phyloP scores from a whole-genome alignment of 2,888 invertebrate genomes.

The Rapana venosa region DNA sequence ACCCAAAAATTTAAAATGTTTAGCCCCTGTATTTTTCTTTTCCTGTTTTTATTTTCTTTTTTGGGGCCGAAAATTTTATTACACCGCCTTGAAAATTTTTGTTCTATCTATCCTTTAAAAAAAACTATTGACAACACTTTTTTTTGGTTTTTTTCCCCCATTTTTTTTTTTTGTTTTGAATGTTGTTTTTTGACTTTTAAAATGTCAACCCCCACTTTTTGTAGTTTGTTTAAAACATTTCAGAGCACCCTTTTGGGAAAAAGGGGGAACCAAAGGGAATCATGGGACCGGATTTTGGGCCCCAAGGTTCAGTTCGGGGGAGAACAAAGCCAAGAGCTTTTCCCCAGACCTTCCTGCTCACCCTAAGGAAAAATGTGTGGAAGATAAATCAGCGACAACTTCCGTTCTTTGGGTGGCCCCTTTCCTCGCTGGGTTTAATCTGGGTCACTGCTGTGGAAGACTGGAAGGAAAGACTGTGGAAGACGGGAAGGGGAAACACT shows the following conservation, averaged over 20 bases:
- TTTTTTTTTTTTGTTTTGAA: no score
- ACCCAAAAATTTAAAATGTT: no score
- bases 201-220: no score
- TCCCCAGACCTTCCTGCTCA: constrained; percentile 88
- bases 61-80: no score
- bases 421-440: not conserved
- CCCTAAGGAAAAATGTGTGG: constrained; percentile 93
- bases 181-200: no score
- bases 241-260: constrained; percentile 86
- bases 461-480: not conserved
- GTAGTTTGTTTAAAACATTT: constrained; percentile 58
- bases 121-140: no score
- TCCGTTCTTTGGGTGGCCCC: constrained; percentile 87
- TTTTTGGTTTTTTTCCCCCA: no score
- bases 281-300: constrained; percentile 89
- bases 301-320: constrained; percentile 87
- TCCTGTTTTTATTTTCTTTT: no score
- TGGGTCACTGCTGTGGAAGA: not conserved
- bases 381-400: constrained; percentile 94
- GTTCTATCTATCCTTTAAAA: no score
- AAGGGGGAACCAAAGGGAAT: constrained; percentile 89
- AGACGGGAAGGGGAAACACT: no score
- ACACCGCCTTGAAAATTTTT: no score
- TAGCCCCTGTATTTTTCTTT: no score
- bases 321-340: constrained; percentile 77